These are phyloP conservation scores for Greenwoodochromis staneri DNA, from an alignment of 2,113 vertebrate species.

Conservation along the genomic window DNA sequence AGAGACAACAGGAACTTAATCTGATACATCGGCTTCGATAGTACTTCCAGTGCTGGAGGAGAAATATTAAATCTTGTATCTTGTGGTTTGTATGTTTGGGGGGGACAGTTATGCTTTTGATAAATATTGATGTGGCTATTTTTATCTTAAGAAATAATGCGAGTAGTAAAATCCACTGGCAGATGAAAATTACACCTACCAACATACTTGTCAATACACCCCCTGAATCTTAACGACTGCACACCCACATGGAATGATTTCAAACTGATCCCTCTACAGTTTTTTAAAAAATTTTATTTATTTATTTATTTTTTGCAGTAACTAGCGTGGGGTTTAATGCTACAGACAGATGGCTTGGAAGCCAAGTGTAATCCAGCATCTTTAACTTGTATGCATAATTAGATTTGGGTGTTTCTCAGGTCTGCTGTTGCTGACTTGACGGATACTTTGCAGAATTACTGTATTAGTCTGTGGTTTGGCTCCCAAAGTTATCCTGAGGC, in stretches of 20 bases:
- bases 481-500: neutral
- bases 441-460: neutral
- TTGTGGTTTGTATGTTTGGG: neutral
- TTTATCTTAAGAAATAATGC: neutral
- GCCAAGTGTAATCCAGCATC: neutral
- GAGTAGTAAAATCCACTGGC: neutral
- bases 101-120: neutral
- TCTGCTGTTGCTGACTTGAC: neutral
- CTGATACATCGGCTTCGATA: neutral
- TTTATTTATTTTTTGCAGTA: neutral
- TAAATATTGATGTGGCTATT: neutral
- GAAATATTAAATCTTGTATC: neutral
- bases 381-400: constrained; percentile 11
- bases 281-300: neutral
- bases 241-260: neutral
- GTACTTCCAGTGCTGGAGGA: neutral
- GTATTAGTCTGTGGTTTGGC: neutral
- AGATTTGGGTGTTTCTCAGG: neutral
- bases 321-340: neutral
- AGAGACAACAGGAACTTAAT: neutral
- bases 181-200: neutral
- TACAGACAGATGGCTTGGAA: neutral
- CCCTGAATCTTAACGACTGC: neutral
- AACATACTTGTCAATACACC: neutral
- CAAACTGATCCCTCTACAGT: neutral